Evolutionary conservation across 2,113 vertebrate species (phyloP).

Genomic region (Acanthisitta chloris): DNA sequence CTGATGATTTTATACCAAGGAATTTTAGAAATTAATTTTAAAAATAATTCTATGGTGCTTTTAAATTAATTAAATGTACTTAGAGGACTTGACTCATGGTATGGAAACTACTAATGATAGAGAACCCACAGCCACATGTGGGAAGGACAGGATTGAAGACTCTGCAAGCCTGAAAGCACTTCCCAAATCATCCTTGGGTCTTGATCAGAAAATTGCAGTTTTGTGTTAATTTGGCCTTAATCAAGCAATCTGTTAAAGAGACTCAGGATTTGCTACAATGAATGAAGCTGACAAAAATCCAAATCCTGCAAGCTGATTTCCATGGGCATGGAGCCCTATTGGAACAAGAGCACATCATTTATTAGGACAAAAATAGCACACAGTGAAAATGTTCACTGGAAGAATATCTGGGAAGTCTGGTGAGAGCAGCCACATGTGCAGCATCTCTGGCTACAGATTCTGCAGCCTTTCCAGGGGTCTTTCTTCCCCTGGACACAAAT

Average conservation of each 20-base stretch:
- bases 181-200: neutral
- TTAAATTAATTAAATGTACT: neutral
- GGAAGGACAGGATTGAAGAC: neutral
- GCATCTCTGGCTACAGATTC: neutral
- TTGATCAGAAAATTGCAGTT: too few relatives aligned
- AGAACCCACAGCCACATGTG: neutral
- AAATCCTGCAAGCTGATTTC: neutral
- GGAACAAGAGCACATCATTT: neutral
- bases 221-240: too few relatives aligned
- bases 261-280: neutral
- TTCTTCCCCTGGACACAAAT: neutral
- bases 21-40: neutral
- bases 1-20: accelerated
- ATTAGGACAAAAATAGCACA: neutral
- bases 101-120: neutral
- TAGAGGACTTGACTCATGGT: neutral
- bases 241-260: neutral
- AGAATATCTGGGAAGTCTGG: neutral
- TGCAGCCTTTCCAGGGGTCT: neutral
- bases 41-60: neutral
- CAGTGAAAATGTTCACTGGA: neutral
- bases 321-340: neutral
- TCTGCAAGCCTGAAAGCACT: neutral
- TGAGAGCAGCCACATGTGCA: neutral
- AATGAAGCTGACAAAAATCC: neutral